Conservation (phyloP, 2,797 vertebrate species). For the Ibycter americanus region DNA sequence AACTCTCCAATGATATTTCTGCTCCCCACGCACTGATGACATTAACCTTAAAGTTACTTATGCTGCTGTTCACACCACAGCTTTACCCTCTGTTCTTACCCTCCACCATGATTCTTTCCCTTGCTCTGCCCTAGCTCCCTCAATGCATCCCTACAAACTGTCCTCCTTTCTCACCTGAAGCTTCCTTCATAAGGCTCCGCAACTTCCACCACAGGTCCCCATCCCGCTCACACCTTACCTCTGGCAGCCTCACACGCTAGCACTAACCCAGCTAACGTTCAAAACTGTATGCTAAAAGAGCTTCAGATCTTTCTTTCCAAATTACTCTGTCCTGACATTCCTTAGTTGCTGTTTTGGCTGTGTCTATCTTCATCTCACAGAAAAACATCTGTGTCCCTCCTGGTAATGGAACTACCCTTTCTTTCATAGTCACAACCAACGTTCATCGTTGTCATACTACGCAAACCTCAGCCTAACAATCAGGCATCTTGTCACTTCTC, state of each 20-base stretch:
- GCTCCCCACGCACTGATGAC: too few species aligned
- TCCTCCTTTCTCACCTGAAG: neutral
- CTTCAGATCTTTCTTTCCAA: neutral
- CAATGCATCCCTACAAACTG: neutral
- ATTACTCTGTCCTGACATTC: neutral
- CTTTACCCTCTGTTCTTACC: neutral
- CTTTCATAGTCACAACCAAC: rapidly evolving
- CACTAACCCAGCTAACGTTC: neutral
- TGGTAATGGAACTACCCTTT: neutral
- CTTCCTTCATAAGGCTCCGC: rapidly evolving
- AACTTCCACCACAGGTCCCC: neutral
- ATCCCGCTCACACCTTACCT: rapidly evolving
- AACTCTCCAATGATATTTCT: neutral
- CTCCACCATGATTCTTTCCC: neutral
- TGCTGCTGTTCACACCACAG: neutral
- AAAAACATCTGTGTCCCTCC: neutral
- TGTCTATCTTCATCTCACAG: neutral
- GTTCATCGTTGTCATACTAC: rapidly evolving
- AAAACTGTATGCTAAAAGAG: neutral
- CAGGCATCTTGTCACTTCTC: neutral
- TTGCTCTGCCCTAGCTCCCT: neutral
- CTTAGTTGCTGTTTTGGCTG: neutral
- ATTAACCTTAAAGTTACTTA: neutral
- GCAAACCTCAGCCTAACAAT: neutral
- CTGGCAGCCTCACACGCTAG: neutral